Base-by-base conservation (phyloP, 2,888 invertebrate species). In the Trilocha varians region DNA sequence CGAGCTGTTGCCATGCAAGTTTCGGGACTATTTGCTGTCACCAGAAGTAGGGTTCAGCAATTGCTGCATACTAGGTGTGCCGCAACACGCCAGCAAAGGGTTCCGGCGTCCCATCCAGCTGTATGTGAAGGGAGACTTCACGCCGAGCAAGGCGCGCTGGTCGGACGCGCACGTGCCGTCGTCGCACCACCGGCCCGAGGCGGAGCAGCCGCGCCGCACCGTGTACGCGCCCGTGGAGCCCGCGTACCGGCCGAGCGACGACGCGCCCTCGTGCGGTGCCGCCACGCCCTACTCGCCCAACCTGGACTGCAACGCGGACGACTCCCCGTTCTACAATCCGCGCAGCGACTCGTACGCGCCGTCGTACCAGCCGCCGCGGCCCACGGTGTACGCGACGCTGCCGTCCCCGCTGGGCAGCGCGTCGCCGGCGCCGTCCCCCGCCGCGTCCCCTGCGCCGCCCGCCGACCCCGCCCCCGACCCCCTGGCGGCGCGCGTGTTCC, bases 41-140 rank as follows among this genome's bases (percentile, higher is more conserved):
- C 88, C 92, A 0, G 96, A 96, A 66, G 94, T 98, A 36, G 98
- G 98, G 3, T 98, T 98, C 80, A 92, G 91, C 63, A 95, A 94
- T 66, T 95, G 94, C 66, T 95, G 95, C 65, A 91, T 94, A 2
- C 82, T 98, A 35, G 95, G 94, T 17, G 91, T 90, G 2, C 93
- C 95, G 3, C 88, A 91, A 59, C 94, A 97, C 72, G 90, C 92
- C 46, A 91, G 93, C 51, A 95, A 94, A 83, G 98, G 97, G 15
- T 96, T 96, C 76, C 91, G 93, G 53, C 87, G 96, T 34, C 95
- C 95, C 8, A 92, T 96, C 48, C 92, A 93, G 72, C 65, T 90
- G 48, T 90, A 88, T 61, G 80, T 89, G 49, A 90, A 90, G 60
- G 89, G 89, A 1, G 90, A 90, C 59, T 90, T 89, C 63, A 90